phyloP scores from a whole-genome alignment of 2,113 vertebrate genomes.

The Anhinga rufa region DNA sequence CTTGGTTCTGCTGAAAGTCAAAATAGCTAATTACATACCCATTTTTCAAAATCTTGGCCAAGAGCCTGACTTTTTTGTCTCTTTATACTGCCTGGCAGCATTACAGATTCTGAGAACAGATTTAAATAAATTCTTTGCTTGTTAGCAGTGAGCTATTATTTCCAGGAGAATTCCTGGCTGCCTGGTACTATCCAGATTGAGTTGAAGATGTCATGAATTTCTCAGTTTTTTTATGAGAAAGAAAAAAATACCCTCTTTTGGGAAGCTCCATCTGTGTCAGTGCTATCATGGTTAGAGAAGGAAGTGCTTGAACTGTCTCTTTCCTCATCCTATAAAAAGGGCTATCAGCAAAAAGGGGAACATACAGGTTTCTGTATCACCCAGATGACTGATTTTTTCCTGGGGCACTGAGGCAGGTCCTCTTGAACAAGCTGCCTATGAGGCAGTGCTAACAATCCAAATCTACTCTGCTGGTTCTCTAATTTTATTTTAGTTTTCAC shows the following conservation, averaged over 20 bases:
- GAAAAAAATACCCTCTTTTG: neutral
- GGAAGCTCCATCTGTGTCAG: neutral
- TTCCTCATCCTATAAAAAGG: neutral
- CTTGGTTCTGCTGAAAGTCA: neutral
- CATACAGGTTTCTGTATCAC: neutral
- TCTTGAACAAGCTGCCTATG: neutral
- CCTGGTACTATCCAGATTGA: neutral
- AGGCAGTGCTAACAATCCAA: fast-evolving
- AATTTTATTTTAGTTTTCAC: neutral
- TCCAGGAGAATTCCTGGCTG: neutral
- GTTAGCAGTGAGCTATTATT: neutral
- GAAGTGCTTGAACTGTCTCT: neutral
- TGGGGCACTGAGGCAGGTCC: neutral
- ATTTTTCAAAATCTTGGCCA: neutral
- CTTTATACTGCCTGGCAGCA: neutral
- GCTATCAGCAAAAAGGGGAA: neutral
- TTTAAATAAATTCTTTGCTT: neutral
- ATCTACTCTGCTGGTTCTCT: neutral
- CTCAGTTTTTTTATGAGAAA: neutral
- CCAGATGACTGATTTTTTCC: neutral
- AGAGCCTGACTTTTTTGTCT: neutral
- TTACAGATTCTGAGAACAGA: neutral
- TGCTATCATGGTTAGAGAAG: neutral
- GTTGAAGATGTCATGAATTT: neutral
- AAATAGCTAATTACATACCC: neutral